Base-by-base conservation (phyloP, 2,888 invertebrate genomes). In the Sarcophaga caerulescens region DNA sequence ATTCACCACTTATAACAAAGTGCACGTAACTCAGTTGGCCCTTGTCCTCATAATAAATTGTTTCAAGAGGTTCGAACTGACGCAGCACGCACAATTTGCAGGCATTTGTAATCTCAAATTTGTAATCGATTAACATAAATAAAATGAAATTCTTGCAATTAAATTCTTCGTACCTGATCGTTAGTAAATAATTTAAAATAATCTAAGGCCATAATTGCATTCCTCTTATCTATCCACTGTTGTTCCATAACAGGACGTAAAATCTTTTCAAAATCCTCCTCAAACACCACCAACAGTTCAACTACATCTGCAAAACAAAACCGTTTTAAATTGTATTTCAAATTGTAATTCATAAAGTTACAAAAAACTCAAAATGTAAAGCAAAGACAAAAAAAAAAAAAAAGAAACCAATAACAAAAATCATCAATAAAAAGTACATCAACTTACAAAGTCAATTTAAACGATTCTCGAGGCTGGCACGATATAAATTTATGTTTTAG, bases 261-360 rank as follows among this genome's bases (percentile, higher is more conserved):
- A 84, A 91, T 89, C 8, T 44, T 44, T 74, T 88, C 88, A 89
- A 96, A 96, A 71, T 89, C 87, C 83, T 95, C 94, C 87, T 94
- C 94, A 92, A 94, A 94, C 77, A 96, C 90, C 60, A 94, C 94
- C 82, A 96, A 91, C 66, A 96, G 92, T 91, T 96, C 96, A 88
- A 95, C 95, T 73, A 93, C 91, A 63, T 94, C 95, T 95, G 47
- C 21, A 89, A 62, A 89, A 88, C 65, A 62, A 35, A 25, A 8
- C 14, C 25, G 25, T 65, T 25, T n/a, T 52, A 45, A 21, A 45
- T n/a, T n/a, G n/a, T 57, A 1, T 45, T 47, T n/a, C 25, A 62
- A 74, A 69, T 19, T 73, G 21, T n/a, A 62, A 57, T 62, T 74
- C 68, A 60, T 73, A 74, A 81, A 69, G 65, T 80, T 80, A n/a